phyloP scores from a whole-genome alignment of 2,113 vertebrate species.

The Pangasianodon hypophthalmus region DNA sequence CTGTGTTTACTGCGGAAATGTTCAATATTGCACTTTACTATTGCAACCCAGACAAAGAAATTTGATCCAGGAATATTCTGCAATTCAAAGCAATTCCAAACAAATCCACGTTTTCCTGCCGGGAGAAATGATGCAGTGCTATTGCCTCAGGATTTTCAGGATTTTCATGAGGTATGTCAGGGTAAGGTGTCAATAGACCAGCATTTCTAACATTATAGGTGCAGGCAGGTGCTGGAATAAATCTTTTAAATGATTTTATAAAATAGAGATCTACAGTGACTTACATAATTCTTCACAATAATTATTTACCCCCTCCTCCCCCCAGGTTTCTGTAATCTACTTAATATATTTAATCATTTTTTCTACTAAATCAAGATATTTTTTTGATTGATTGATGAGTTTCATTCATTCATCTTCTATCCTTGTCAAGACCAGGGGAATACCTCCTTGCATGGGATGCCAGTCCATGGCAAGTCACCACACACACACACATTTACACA shows the following conservation, averaged over 20 bases:
- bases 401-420: too few species aligned
- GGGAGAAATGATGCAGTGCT: neutral
- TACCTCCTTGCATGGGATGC: neutral
- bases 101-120: neutral
- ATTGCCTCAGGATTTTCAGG: neutral
- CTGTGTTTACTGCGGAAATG: neutral
- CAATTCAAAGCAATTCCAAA: neutral
- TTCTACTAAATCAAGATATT: too few species aligned
- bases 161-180: neutral
- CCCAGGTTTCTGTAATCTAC: neutral
- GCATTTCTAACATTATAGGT: neutral
- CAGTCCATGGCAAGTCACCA: neutral
- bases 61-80: neutral
- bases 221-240: neutral
- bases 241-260: neutral
- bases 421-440: neutral
- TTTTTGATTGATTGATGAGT: too few species aligned
- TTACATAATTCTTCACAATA: neutral
- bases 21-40: neutral
- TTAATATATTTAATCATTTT: neutral
- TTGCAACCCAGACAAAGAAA: neutral
- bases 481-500: neutral
- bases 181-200: neutral
- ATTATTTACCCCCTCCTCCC: neutral
- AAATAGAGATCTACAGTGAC: neutral